These are phyloP conservation scores for Drosophila monieri DNA, from an alignment of 2,888 invertebrate genomes.

Conservation along the genomic window DNA sequence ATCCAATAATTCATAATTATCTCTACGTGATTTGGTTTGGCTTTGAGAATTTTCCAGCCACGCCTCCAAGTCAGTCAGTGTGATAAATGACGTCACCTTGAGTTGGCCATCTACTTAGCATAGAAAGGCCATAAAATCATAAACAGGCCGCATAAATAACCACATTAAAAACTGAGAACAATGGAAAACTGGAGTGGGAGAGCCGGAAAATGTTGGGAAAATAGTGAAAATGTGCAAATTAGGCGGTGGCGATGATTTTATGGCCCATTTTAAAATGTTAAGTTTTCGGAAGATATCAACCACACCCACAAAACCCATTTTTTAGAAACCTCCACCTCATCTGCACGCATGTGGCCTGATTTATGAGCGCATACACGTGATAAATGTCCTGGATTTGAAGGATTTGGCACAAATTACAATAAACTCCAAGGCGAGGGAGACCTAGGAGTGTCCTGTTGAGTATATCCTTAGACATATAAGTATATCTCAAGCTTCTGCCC, in stretches of 20 bases:
- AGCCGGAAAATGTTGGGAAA: conserved; percentile 38
- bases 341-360: conserved; percentile 58
- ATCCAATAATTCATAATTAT: conserved; percentile 39
- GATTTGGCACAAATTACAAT: conserved; percentile 76
- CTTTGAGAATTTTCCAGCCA: conserved; percentile 10
- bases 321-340: conserved; percentile 20
- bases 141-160: conserved; percentile 61
- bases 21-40: conserved; percentile 13
- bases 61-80: conserved; percentile 23
- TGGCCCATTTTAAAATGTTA: conserved; percentile 56
- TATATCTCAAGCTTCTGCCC: conserved; percentile 36
- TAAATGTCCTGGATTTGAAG: conserved; percentile 71
- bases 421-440: conserved; percentile 24
- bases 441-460: conserved; percentile 11
- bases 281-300: conserved; percentile 47
- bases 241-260: conserved; percentile 61
- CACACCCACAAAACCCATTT: background rate
- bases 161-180: conserved; percentile 60
- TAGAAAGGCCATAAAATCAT: conserved; percentile 78
- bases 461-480: background rate
- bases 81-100: conserved; percentile 73
- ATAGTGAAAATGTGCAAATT: conserved; percentile 81
- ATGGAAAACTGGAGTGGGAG: conserved; percentile 15
- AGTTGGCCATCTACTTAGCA: conserved; percentile 68
- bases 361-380: conserved; percentile 68